Base-by-base conservation (phyloP, 2,888 invertebrate species). In the Physocephala rufipes region DNA sequence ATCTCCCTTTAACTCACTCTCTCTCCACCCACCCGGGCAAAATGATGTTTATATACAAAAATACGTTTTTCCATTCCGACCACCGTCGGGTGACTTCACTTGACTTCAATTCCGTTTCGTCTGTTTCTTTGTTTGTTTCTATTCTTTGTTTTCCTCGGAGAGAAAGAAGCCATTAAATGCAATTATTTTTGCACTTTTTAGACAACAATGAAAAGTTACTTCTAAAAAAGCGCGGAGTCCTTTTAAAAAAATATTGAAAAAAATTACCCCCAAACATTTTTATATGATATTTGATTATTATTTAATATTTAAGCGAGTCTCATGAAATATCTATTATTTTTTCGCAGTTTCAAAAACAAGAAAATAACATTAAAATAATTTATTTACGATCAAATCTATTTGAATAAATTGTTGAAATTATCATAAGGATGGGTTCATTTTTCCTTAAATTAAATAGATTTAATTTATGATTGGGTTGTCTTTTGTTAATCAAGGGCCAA, bases 121-220 rank as follows among this genome's bases (percentile, higher is more conserved):
- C 21, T 19, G 28, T 67, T 30, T 47, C 21, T 61, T 61, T 61
- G 61, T 68, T 61, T 13, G 9, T 28, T 24, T 67, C 72, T 59
- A 67, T 16, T 58, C 19, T 62, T 62, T 59, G 67, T 69, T 71
- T 74, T 69, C 63, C 69, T 68, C 16, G 61, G 73, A 66, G 76
- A 75, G 77, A n/a, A n/a, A n/a, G n/a, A 77, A 76, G 74, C 77
- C 76, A 75, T 78, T 78, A 77, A 78, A 77, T 76, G 78, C 74
- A 76, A 77, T 75, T 75, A 76, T 77, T 74, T 75, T 59, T 19
- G 19, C 28, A 30, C 30, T 68, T 62, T 62, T 58, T 36, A 67
- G 45, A 26, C 26, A n/a, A 67, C 67, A 67, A 67, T 67, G 67
- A 67, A 59, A 49, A 47, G 55, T 61, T 61, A 61, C 59, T 28